Base-by-base conservation (phyloP, 2,888 invertebrate species). In the Drosophila diplacantha region DNA sequence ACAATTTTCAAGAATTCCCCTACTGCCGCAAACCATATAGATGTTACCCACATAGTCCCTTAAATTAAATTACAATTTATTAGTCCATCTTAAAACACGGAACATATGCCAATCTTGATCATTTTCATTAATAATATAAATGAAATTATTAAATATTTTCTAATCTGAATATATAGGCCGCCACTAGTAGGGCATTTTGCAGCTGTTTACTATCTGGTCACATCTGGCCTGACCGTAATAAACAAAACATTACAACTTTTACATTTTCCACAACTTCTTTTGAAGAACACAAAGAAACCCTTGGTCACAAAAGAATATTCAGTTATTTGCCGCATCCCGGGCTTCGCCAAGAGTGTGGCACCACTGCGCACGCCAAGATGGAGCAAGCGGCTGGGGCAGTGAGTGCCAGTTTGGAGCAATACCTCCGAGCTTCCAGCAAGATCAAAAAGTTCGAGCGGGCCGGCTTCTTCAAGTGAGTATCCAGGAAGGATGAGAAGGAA, bases 341-440 rank as follows among this genome's bases (percentile, higher is more conserved):
- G 31, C 44, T 31, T 44, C 29, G 44, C 18, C 29, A 14, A 44
- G 18, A 44, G 31, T 14, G 44, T 20, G 44, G 18, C 31, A 9
- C 14, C 31, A 31, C 43, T 26, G 43, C 43, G 12, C 12, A 12
- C 12, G 26, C 31, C 18, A 31, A 46, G 14, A 12, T 39, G 20
- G 54, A 29, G 49, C 18, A 77, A 80, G 29, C 78, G 66, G 26
- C 78, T 52, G 56, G 87, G 87, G 35, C 79, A 76, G 56, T 87
- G 84, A 84, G 60, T 92, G 92, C 84, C 91, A 93, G 75, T 90
- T 93, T 54, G 91, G 92, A 92, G 67, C 92, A 92, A 83, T 95
- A 93, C 85, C 91, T 92, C 84, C 90, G 89, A 54, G 92, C 93
- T 64, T 93, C 93, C 35, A 92, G 91, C 55, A 94, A 94, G 87